Conservation (phyloP, 2,113 vertebrate species). For the Pelusios castaneus region DNA sequence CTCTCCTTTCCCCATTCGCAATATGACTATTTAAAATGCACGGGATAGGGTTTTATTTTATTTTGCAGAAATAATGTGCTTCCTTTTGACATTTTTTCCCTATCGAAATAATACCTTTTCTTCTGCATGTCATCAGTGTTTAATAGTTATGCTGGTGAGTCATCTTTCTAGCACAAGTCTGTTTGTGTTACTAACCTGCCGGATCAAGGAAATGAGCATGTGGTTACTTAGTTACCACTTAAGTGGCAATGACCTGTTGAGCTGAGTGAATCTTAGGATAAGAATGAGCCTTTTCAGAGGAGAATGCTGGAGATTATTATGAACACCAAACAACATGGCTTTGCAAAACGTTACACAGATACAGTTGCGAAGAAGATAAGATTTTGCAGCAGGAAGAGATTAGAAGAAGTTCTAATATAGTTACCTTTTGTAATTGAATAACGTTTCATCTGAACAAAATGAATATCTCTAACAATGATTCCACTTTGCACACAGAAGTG, state of each 20-base stretch:
- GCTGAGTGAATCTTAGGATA: neutral
- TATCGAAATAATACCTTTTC: neutral
- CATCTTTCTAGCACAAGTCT: neutral
- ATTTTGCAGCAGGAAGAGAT: neutral
- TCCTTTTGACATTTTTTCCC: neutral
- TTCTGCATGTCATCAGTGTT: neutral
- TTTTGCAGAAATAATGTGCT: neutral
- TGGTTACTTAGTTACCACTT: conserved; percentile 79
- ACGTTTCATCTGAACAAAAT: neutral
- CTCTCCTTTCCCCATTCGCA: neutral
- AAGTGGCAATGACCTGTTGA: neutral
- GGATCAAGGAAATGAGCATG: neutral
- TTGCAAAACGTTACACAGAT: neutral
- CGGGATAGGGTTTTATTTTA: neutral
- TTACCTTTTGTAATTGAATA: neutral
- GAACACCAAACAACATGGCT: neutral
- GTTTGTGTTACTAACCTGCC: neutral
- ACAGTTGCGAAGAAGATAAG: neutral
- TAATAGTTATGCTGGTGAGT: neutral
- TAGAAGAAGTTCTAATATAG: neutral
- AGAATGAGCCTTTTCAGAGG: neutral
- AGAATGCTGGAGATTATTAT: neutral
- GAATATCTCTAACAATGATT: neutral
- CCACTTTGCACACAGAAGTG: neutral
- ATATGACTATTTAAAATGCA: neutral